Base-by-base conservation (phyloP, 2,888 invertebrate species). In the Cheiracanthium punctorium region DNA sequence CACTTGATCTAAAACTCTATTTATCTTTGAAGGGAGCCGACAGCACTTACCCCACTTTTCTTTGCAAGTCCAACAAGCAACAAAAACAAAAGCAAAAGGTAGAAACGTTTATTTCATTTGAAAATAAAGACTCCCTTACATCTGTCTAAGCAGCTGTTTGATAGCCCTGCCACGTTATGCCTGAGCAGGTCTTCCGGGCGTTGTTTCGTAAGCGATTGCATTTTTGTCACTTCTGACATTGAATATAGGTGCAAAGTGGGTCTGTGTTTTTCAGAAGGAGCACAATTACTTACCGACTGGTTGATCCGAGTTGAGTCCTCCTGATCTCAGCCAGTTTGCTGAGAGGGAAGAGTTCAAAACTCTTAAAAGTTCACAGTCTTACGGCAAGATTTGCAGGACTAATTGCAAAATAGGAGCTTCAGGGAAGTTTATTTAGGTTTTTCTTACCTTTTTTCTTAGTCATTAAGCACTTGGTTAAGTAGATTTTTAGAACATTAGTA, bases 101-200 rank as follows among this genome's bases (percentile, higher is more conserved):
- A 64, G 17, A 71, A 70, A 52, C 64, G 43, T 84, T 79, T 41
- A 84, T 84, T 79, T 80, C 84, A 79, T 79, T 85, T 85, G 17
- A n/a, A 73, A 74, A 79, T 77, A 64, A 32, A 33, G 72, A 67
- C 67, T 74, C n/a, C 32, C 79, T 85, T 80, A 69, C 84, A 85
- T 85, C 84, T 85, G 84, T 79, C 79, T 74, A 28, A 74, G 79
- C 79, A 79, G 79, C 73, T 79, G 79, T 77, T 77, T 48, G 74
- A 73, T 79, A 12, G 76, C 71, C 24, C 17, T 58, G 14, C 67
- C 73, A 52, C 79, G 84, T 74, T 79, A 85, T 74, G 84, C 69
- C 74, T 85, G 84, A 85, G 74, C 73, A 73, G 58, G 41, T 85
- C 84, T 79, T 85, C 79, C 84, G 84, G 84, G 74, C 84, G 72